These are phyloP conservation scores for Napeogenes inachia DNA, from an alignment of 2,888 invertebrate genomes.

Conservation along the genomic window DNA sequence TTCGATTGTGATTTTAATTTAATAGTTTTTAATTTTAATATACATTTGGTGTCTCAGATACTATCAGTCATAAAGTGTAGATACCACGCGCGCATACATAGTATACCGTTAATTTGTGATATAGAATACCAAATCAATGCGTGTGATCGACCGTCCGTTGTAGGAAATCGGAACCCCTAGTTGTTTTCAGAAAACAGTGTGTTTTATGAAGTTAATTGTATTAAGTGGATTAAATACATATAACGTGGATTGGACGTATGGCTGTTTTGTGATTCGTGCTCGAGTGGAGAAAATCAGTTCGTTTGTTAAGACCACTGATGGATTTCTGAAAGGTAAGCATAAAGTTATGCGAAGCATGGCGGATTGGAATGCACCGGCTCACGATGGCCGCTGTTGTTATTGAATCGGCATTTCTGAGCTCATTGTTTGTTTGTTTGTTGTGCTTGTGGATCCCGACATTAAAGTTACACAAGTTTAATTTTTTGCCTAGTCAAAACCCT, in stretches of 20 bases:
- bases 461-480: slow-evolving; percentile 24
- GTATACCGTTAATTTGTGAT: slow-evolving; percentile 4
- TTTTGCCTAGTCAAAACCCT: too few species aligned
- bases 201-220: slow-evolving; percentile 21
- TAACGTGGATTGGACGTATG: slow-evolving; percentile 9
- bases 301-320: slow-evolving; percentile 43
- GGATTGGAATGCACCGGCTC: slow-evolving; percentile 46
- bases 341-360: slow-evolving; percentile 35
- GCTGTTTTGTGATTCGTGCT: slow-evolving; percentile 22
- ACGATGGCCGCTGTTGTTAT: slow-evolving; percentile 37
- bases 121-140: slow-evolving; percentile 18
- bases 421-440: slow-evolving; percentile 23
- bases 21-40: slow-evolving; percentile 13
- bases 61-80: not conserved
- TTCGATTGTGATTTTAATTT: slow-evolving; percentile 18
- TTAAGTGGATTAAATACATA: slow-evolving; percentile 7
- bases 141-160: slow-evolving; percentile 35
- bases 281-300: slow-evolving; percentile 15
- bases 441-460: slow-evolving; percentile 8
- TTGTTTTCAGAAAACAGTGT: slow-evolving; percentile 40
- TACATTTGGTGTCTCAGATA: not conserved
- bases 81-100: not conserved
- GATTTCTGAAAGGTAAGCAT: slow-evolving; percentile 59
- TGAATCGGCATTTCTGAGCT: slow-evolving; percentile 29
- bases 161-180: slow-evolving; percentile 38